Base-by-base conservation (phyloP, 1,140 invertebrate genomes). In the Heliconius eleuchia region DNA sequence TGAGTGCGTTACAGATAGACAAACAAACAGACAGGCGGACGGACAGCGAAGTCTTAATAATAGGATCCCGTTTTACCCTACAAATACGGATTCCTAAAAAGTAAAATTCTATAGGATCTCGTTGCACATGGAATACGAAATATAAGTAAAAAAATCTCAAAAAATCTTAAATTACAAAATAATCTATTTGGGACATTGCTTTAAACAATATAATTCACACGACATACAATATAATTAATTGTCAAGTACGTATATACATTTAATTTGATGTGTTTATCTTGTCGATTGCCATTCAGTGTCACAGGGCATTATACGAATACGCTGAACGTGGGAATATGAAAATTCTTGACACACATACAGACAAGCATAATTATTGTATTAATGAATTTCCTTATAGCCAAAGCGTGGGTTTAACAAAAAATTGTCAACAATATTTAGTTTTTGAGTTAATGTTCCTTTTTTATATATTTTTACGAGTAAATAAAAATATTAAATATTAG, bases 301-400 rank as follows among this genome's bases (percentile, higher is more conserved):
- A 74, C 80, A 81, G 80, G 80, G 74, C 78, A 50, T 76, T 77
- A 73, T 73, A 50, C 42, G 42, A 46, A 46, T 16, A 16, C 50
- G 46, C 39, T 46, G 66, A 71, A 79, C 82, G 80, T 83, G 80
- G 75, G 83, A 84, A 84, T 46, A 66, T 37, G 18, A 30, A 74
- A 78, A 79, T 78, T 79, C 84, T 85, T 85, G 84, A 76, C 84
- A 83, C 79, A 83, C 80, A 79, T 66, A 30, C 23, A 30, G 37
- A 70, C 57, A 37, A 57, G 27, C 52, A 8, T 42, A 55, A 74
- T 55, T 76, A 37, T 34, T 19, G 46, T 46, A 70, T 8, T 76
- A 39, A 66, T 16, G 60, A 66, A 76, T 76, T 76, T 76, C 60
- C 74, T 70, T 70, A 76, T 76, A 70, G 13, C 66, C n/a, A 30